Conservation (phyloP, 2,113 vertebrate genomes). For the Nibea albiflora region DNA sequence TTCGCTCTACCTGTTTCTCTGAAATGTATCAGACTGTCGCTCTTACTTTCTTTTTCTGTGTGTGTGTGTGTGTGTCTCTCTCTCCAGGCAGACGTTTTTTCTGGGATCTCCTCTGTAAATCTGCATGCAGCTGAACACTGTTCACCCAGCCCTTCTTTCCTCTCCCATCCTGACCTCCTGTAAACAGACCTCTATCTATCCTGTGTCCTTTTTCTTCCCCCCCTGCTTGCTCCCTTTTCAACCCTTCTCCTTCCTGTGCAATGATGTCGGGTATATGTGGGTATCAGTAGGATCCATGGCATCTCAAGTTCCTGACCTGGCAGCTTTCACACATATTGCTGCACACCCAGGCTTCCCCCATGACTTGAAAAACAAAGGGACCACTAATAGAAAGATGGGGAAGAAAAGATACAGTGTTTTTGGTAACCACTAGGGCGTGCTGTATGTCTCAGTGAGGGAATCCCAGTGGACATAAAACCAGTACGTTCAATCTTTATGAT, state of each 20-base stretch:
- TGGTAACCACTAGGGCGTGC: constrained; percentile 59
- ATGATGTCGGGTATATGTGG: constrained; percentile 44
- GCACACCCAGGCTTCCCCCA: constrained; percentile 6
- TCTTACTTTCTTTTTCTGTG: constrained; percentile 34
- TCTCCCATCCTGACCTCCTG: constrained; percentile 47
- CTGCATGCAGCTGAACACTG: constrained; percentile 75
- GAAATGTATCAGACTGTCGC: constrained; percentile 42
- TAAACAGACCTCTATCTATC: constrained; percentile 53
- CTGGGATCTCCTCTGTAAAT: constrained; percentile 68
- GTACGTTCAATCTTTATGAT: neutral
- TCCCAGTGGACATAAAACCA: constrained; percentile 16
- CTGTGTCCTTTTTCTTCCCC: constrained; percentile 6
- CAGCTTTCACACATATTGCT: constrained; percentile 53
- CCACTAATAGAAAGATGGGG: constrained; percentile 10
- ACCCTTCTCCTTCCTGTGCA: constrained; percentile 34
- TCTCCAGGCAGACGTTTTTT: constrained; percentile 63
- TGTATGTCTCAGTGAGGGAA: constrained; percentile 49
- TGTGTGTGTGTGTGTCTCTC: constrained; percentile 36
- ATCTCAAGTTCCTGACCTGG: constrained; percentile 48
- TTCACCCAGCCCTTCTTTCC: constrained; percentile 38
- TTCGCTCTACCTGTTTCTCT: constrained; percentile 22
- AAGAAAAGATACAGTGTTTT: constrained; percentile 35
- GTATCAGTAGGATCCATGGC: constrained; percentile 52
- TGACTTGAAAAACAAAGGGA: constrained; percentile 42
- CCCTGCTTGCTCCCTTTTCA: constrained; percentile 34